Conservation (phyloP, 2,113 vertebrate species). For the Spheniscus mendiculus region DNA sequence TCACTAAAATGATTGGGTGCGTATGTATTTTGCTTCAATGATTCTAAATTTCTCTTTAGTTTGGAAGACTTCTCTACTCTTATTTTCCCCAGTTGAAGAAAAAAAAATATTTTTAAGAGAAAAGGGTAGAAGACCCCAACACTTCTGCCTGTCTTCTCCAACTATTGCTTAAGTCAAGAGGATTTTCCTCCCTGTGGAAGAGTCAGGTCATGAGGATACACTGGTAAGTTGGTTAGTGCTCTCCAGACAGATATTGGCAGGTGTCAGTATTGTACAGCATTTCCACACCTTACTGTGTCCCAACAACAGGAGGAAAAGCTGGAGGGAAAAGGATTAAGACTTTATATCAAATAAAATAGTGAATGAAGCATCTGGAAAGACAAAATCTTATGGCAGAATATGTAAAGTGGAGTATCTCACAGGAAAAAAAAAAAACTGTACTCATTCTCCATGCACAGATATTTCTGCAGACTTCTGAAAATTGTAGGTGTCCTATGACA, state of each 20-base stretch:
- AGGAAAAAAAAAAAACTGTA: neutral
- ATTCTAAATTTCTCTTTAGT: constrained; percentile 45
- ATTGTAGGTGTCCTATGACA: neutral
- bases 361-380: neutral
- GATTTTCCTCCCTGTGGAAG: neutral
- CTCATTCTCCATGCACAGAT: neutral
- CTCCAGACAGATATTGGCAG: neutral
- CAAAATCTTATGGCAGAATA: neutral
- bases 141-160: neutral
- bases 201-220: neutral
- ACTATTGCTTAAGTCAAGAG: neutral
- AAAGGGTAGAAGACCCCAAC: neutral
- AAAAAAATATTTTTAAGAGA: neutral
- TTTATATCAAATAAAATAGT: neutral
- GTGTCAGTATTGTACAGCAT: neutral
- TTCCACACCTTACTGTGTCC: neutral
- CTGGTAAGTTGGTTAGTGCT: neutral
- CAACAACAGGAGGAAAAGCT: neutral
- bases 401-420: neutral
- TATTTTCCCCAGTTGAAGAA: neutral
- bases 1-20: constrained; percentile 66
- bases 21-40: constrained; percentile 59
- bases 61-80: constrained; percentile 10
- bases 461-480: neutral
- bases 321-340: neutral